Evolutionary conservation across 2,797 vertebrate species (phyloP).

Genomic region (Brachyrhaphis roseni): DNA sequence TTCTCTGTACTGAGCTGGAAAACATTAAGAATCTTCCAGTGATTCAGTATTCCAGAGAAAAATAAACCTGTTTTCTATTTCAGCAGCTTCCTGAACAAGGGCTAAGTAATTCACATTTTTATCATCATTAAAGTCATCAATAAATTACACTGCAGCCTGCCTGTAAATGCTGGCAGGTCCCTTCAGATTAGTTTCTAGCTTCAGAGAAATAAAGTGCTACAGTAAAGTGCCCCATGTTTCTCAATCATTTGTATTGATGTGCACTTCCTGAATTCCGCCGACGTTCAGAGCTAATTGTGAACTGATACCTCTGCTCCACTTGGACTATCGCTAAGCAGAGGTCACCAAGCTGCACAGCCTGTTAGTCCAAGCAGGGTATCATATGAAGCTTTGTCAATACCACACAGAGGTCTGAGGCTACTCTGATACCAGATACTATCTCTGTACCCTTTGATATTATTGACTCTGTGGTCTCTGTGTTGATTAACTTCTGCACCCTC

Average conservation of each 20-base stretch:
- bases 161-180: slow-evolving; percentile 58
- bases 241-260: slow-evolving; percentile 69
- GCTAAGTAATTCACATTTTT: slow-evolving; percentile 62
- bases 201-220: slow-evolving; percentile 67
- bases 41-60: slow-evolving; percentile 37
- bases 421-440: slow-evolving; percentile 61
- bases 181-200: slow-evolving; percentile 41
- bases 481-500: slow-evolving; percentile 46
- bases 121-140: slow-evolving; percentile 54
- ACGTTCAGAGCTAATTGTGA: slow-evolving; percentile 72
- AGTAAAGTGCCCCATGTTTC: slow-evolving; percentile 59
- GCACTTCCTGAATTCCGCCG: slow-evolving; percentile 69
- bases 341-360: slow-evolving; percentile 59
- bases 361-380: slow-evolving; percentile 59
- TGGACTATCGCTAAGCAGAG: slow-evolving; percentile 52
- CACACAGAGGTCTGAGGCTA: slow-evolving; percentile 61
- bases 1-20: slow-evolving; percentile 18
- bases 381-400: slow-evolving; percentile 70
- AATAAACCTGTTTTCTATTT: slow-evolving; percentile 49
- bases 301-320: slow-evolving; percentile 52
- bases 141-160: slow-evolving; percentile 52
- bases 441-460: slow-evolving; percentile 69
- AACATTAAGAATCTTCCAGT: slow-evolving; percentile 19
- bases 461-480: slow-evolving; percentile 64
- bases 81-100: slow-evolving; percentile 29